A percentile compares a stretch with the other conserved stretches of the same genome.
phyloP scores from a whole-genome alignment of 1,140 invertebrate species.

The Stegodyphus mimosarum region DNA sequence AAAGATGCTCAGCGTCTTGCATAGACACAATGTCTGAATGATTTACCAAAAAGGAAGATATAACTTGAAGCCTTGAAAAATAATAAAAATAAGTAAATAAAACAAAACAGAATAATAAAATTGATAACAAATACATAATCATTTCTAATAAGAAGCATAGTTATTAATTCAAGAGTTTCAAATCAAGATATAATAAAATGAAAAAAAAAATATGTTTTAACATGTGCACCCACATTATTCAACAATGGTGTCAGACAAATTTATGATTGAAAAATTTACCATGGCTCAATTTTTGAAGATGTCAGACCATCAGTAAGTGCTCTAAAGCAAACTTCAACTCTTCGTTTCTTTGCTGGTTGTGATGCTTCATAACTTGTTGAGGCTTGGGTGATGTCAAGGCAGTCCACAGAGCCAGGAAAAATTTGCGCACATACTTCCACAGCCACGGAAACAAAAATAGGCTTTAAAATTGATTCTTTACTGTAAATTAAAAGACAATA shows the following conservation, averaged over 20 bases:
- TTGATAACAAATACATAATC: no score
- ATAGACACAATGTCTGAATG: constrained; percentile 26
- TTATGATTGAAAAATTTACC: constrained; percentile 9
- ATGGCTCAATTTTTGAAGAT: constrained; percentile 43
- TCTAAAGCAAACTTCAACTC: constrained; percentile 42
- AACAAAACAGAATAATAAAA: neutral
- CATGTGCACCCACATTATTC: no score
- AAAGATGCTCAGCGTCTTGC: constrained; percentile 17
- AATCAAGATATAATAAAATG: no score
- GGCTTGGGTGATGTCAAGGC: constrained; percentile 38
- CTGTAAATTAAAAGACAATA: constrained; percentile 6
- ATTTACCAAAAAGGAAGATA: constrained; percentile 30
- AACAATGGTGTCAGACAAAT: no score
- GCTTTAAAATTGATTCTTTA: constrained; percentile 48
- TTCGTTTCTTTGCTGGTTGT: constrained; percentile 32
- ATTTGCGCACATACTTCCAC: constrained; percentile 53
- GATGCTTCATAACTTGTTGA: constrained; percentile 9
- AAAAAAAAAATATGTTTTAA: no score
- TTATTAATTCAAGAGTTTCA: no score
- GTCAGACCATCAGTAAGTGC: constrained; percentile 41
- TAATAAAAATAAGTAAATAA: neutral
- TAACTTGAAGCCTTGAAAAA: constrained; percentile 45
- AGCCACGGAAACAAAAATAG: constrained; percentile 35
- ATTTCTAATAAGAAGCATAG: no score
- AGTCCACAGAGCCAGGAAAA: constrained; percentile 19